A percentile compares a stretch with the other conserved stretches of the same genome.
Conservation (phyloP, 2,797 vertebrate species). For the Crax fasciolata region DNA sequence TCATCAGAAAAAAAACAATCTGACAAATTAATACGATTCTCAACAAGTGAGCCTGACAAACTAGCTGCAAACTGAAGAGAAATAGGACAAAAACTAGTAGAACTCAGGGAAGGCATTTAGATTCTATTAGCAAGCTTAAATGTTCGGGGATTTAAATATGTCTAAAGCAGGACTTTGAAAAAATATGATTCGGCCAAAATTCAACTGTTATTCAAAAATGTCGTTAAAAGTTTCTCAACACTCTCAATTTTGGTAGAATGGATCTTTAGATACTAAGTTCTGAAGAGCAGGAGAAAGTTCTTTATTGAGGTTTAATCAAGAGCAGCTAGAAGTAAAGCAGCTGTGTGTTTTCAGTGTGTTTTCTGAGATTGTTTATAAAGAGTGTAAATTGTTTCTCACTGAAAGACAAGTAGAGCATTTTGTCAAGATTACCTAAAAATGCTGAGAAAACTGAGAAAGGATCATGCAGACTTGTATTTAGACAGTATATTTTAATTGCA, state of each 20-base stretch:
- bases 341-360: not conserved
- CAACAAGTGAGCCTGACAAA: not conserved
- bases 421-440: not conserved
- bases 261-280: not conserved
- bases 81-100: not conserved
- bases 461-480: not conserved
- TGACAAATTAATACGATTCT: not conserved
- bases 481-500: not conserved
- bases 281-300: not conserved
- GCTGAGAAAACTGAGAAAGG: not conserved
- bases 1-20: not conserved
- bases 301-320: not conserved
- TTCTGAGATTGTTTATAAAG: not conserved
- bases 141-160: not conserved
- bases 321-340: not conserved
- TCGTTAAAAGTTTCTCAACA: not conserved
- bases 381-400: not conserved
- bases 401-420: not conserved
- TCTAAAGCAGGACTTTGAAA: not conserved
- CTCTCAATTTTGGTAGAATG: rapidly evolving
- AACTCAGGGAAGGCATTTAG: not conserved
- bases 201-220: not conserved
- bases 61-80: not conserved
- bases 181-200: not conserved
- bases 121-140: not conserved